Evolutionary conservation across 1,140 invertebrate species (phyloP).

Genomic region (Aleiodes sp.): DNA sequence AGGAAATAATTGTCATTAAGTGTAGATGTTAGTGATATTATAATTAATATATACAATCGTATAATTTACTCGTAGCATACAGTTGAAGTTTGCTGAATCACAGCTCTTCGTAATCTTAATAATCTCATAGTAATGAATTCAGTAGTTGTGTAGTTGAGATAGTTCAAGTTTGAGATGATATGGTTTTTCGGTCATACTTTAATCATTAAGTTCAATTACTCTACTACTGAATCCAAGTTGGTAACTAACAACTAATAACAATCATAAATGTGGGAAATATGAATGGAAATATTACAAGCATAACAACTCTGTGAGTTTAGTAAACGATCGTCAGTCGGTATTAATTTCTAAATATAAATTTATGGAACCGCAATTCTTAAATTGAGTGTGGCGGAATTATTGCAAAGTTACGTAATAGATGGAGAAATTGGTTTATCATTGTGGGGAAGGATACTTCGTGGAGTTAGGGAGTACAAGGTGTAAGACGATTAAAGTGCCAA

Average conservation of each 20-base stretch:
- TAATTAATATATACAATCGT: slow-evolving; percentile 39
- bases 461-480: neutral
- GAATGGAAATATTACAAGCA: neutral
- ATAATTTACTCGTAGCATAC: slow-evolving; percentile 37
- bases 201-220: neutral
- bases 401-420: neutral
- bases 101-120: slow-evolving; percentile 21
- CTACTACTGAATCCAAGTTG: too few species aligned
- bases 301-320: neutral
- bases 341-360: neutral
- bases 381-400: neutral
- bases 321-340: slow-evolving; percentile 21
- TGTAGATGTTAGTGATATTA: slow-evolving; percentile 24
- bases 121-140: slow-evolving; percentile 25
- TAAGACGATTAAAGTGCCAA: neutral
- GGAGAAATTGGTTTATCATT: neutral
- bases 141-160: too few species aligned
- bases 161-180: neutral
- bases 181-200: neutral
- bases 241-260: slow-evolving; percentile 14
- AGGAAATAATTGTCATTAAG: slow-evolving; percentile 2
- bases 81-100: neutral
- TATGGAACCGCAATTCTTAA: neutral
- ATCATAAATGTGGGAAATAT: neutral
- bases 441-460: neutral